Evolutionary conservation across 2,888 invertebrate species (phyloP), one percentile per base, ranked within the genome.

Genomic region (Trypoxylon attenuatum): DNA sequence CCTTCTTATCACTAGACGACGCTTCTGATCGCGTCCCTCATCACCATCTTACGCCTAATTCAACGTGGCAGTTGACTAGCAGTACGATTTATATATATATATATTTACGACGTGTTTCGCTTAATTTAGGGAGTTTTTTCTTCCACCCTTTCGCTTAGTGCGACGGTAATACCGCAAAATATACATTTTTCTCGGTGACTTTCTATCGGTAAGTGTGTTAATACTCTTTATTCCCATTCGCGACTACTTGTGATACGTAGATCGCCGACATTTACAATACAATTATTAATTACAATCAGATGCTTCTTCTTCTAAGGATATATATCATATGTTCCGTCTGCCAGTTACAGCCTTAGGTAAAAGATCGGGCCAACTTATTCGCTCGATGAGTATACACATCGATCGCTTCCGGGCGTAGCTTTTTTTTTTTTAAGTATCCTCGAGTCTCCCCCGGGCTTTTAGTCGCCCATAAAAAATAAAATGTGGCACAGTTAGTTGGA

Each of bases 21-120:
- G n/a, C n/a, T n/a, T n/a, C n/a, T n/a, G n/a, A n/a, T n/a, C n/a
- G n/a, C n/a, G n/a, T n/a, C n/a, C n/a, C n/a, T n/a, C n/a, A n/a
- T n/a, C n/a, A n/a, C n/a, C n/a, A n/a, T n/a, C n/a, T n/a, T n/a
- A n/a, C n/a, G 33, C 3, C 5, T 16, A 43, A 25, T 3, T 38
- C 33, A 23, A 69, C 56, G 52, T 61, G 69, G 61, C 74, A 63
- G 69, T 66, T 77, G 79, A 79, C 80, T 81, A 80, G 79, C 77
- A 73, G 73, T 75, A 71, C 72, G 69, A 79, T n/a, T n/a, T n/a
- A n/a, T n/a, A n/a, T n/a, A n/a, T n/a, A n/a, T n/a, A n/a, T 75
- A 73, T 69, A 58, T 69, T n/a, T 67, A 68, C 47, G 51, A 29
- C 46, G 42, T 42, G 29, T 41, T 61, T 71, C 53, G 22, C 27